Base-by-base conservation (phyloP, 2,888 invertebrate species). In the Caenorhabditis becei region DNA sequence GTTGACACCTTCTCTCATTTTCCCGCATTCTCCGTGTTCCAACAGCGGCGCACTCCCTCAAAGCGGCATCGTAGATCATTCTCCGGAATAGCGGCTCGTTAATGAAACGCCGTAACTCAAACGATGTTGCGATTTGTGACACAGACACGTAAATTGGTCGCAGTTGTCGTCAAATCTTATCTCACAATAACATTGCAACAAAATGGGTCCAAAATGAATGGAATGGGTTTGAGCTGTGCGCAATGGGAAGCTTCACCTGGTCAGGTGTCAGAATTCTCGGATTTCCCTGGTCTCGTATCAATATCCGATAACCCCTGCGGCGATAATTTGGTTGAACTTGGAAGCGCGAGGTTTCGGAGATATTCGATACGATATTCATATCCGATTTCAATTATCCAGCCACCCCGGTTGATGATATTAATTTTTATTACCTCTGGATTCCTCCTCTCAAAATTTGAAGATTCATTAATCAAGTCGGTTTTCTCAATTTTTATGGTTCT, bases 21-120 rank as follows among this genome's bases (percentile, higher is more conserved):
- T 14, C 7, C 16, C 16, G 7, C 41, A 16, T 47, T 47, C 47
- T 41, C 16, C 54, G 26, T 23, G 23, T 26, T 41, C 32, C 26
- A 32, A 32, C 41, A 37, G 18, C 49, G 35, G 11, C 16, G 47
- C 26, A 18, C 20, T 56, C 47, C 56, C 63, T 74, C 66, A 75
- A 75, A 75, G 66, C 75, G 66, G 66, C 66, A 54, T 66, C 75
- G 66, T 75, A 75, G 66, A 75, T 75, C 66, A 75, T 66, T 66
- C 23, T 8, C 3, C 23, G 49, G 37, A 41, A 35, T 24, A 59
- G 66, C 74, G 74, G 74, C 65, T 53, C 66, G 53, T 72, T 62
- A 63, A 65, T 59, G 58, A 72, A 56, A 35, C 62, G 58, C 63
- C 56, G 74, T 58, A 74, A 65, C 24, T 65, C 58, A 74, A 58